A percentile compares a stretch with the other conserved stretches of the same genome.
phyloP scores from a whole-genome alignment of 2,113 vertebrate species.

The Gnathonemus longibarbis region DNA sequence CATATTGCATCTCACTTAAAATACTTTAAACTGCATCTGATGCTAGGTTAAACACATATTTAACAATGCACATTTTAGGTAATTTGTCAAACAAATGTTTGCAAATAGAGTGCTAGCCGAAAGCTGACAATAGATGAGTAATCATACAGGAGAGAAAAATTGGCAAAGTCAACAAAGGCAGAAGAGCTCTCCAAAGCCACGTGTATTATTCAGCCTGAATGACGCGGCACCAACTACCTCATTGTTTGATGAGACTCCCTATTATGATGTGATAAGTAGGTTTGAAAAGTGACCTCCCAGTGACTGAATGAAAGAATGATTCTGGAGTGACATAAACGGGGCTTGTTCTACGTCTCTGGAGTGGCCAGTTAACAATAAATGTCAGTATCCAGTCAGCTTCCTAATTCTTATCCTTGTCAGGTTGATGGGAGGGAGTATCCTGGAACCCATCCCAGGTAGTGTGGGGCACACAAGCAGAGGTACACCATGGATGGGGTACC shows the following conservation, averaged over 20 bases:
- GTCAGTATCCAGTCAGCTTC: background rate
- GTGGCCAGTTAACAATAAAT: background rate
- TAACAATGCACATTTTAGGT: background rate
- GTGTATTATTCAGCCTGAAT: background rate
- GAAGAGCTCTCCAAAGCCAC: background rate
- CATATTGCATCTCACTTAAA: background rate
- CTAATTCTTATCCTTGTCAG: background rate
- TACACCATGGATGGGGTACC: background rate
- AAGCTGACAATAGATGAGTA: background rate
- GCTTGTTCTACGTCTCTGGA: background rate
- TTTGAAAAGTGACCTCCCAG: background rate
- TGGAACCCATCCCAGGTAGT: background rate
- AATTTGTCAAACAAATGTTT: constrained; percentile 5
- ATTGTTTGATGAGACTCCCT: background rate
- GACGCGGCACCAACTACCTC: background rate
- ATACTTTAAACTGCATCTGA: background rate
- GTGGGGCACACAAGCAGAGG: background rate
- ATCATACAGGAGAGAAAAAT: background rate
- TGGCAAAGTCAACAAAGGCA: background rate
- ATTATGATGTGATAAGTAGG: background rate
- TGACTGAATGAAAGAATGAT: background rate
- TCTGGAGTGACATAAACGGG: background rate
- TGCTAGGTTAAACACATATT: background rate
- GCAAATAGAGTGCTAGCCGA: background rate
- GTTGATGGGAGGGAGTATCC: background rate